A percentile compares a stretch with the other conserved stretches of the same genome.
phyloP scores from a whole-genome alignment of 2,797 vertebrate species.

The Tenualosa ilisha region DNA sequence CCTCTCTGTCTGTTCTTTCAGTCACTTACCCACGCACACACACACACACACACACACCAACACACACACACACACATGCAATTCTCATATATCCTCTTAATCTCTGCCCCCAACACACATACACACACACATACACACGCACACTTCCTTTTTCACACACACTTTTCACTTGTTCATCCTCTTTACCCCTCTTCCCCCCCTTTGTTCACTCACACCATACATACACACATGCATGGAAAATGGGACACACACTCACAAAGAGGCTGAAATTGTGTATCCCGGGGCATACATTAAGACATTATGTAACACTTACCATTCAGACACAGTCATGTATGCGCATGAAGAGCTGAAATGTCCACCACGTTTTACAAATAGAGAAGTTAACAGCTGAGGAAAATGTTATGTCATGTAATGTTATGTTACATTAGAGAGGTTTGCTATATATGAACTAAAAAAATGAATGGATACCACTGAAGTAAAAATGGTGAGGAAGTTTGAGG shows the following conservation, averaged over 20 bases:
- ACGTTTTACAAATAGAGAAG: not conserved
- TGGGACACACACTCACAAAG: not conserved
- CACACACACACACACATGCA: too few species aligned
- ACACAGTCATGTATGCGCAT: not conserved
- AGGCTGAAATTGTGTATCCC: not conserved
- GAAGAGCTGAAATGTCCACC: not conserved
- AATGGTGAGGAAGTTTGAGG: not conserved
- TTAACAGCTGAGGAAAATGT: not conserved
- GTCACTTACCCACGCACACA: not conserved
- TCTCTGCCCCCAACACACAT: not conserved
- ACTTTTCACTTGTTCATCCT: not conserved
- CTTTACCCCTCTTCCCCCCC: not conserved
- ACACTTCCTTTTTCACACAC: conserved; percentile 11
- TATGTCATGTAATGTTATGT: not conserved
- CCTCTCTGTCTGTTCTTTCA: not conserved
- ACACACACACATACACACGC: conserved; percentile 35
- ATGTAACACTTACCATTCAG: not conserved
- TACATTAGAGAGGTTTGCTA: not conserved
- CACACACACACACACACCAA: not conserved
- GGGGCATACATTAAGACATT: not conserved
- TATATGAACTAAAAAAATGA: not conserved
- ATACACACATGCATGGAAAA: not conserved
- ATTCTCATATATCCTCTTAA: not conserved
- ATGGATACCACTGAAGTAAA: not conserved
- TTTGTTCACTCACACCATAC: not conserved